Conservation (phyloP, 2,797 vertebrate species). For the Harpagifer antarcticus region DNA sequence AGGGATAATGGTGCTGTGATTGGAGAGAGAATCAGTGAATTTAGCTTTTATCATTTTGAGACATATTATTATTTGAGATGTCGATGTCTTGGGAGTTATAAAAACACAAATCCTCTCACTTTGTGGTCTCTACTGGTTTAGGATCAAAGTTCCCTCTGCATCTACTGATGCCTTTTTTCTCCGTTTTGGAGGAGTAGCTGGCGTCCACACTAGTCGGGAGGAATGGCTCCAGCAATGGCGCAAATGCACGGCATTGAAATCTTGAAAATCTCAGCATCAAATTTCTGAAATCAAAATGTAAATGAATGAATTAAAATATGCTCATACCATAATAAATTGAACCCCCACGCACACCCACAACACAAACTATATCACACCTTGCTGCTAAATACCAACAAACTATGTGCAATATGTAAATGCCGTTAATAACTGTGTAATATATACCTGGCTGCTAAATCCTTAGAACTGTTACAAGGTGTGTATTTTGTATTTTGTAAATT, state of each 20-base stretch:
- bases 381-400: too few relatives aligned
- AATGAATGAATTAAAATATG: conserved; percentile 8
- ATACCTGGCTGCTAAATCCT: too few relatives aligned
- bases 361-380: too few relatives aligned
- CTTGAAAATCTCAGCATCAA: conserved; percentile 94
- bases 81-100: neutral
- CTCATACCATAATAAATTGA: neutral
- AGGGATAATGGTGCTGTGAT: conserved; percentile 91
- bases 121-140: conserved; percentile 94
- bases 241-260: conserved; percentile 95
- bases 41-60: neutral
- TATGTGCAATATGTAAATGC: too few relatives aligned
- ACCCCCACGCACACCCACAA: too few relatives aligned
- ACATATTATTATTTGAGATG: neutral
- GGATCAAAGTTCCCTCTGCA: conserved; percentile 97
- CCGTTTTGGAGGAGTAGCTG: conserved; percentile 94
- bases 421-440: too few relatives aligned
- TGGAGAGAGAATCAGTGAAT: conserved; percentile 25
- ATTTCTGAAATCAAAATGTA: conserved; percentile 86
- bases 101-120: conserved; percentile 81
- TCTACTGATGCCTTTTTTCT: conserved; percentile 97
- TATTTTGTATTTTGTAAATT: too few relatives aligned
- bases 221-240: conserved; percentile 93
- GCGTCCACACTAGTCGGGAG: conserved; percentile 96
- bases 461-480: too few relatives aligned